Evolutionary conservation across 1,140 invertebrate species (phyloP).

Genomic region (Rhysida immarginata): DNA sequence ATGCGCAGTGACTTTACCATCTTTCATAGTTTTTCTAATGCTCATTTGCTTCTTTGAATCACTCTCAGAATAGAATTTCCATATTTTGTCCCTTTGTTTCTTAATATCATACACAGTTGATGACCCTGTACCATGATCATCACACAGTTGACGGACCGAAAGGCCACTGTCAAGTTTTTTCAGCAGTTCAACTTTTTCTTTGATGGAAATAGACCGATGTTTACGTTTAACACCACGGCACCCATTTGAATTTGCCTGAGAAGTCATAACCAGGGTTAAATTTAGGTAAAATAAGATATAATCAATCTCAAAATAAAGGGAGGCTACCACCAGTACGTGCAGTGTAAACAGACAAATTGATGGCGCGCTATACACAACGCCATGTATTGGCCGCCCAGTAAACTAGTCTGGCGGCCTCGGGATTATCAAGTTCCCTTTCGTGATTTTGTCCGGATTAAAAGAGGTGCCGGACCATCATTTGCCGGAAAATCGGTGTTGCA

Average conservation of each 20-base stretch:
- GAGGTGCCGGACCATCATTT: too few species aligned
- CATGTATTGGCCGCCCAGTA: too few species aligned
- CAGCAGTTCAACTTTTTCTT: constrained; percentile 2
- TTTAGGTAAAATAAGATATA: background rate
- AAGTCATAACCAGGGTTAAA: background rate
- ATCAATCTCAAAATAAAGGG: too few species aligned
- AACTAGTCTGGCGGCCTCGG: too few species aligned
- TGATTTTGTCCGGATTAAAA: too few species aligned
- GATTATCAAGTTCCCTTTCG: too few species aligned
- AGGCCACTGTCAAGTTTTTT: background rate
- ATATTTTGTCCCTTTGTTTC: background rate
- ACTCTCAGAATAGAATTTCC: constrained; percentile 2
- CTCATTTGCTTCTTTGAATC: constrained; percentile 3
- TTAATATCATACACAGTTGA: background rate
- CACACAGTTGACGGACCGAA: background rate
- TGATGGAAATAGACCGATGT: background rate
- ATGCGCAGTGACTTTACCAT: background rate
- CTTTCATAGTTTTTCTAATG: constrained; percentile 1
- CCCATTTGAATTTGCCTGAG: background rate
- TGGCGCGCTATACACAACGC: too few species aligned
- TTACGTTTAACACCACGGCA: background rate
- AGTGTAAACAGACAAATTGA: too few species aligned
- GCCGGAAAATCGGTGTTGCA: too few species aligned
- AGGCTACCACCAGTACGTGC: too few species aligned
- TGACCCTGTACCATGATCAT: background rate